Evolutionary conservation across 1,140 invertebrate genomes (phyloP), one percentile per base, ranked within the genome.

Genomic region (Doryteuthis pealeii): DNA sequence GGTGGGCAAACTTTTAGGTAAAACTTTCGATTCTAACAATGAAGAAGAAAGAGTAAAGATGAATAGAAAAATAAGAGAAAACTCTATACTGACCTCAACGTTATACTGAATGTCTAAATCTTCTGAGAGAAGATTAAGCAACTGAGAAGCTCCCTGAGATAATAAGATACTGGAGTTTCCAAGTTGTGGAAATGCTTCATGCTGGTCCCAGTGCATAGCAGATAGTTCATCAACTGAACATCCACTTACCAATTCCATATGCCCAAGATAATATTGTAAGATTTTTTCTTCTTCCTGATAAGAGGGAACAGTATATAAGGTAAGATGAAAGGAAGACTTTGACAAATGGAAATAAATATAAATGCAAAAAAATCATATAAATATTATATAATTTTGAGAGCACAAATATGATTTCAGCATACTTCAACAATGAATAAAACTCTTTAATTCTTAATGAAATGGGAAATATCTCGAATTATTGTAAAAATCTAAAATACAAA

Each of bases 171-270:
- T 84, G 18, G 80, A 77, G 2, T 88, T 88, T 65, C 80, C 81
- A 78, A 89, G 89, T 78, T 89, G 88, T 35, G 83, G 84, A 74
- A 84, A 80, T 8, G 77, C 79, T 68, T 89, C 88, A 73, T 89
- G 89, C 69, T 89, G 88, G 76, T 89, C 88, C 88, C 89, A 89
- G 76, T 84, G 74, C 14, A 86, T 74, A 0, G 87, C 79, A 0
- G 89, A 89, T 10, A 89, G 78, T 33, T 84, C 74, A n/a, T 72
- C 54, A 1, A 89, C 77, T 54, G 77, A 79, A 26, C 80, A 75
- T 28, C 89, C 88, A 78, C 88, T 89, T 0, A 88, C 84, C 78
- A 85, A 88, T 77, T 89, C 89, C 58, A 89, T 74, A 76, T 88
- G 88, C 66, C 85, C 80, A 0, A 88, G 79, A 77, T 89, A 85